These are phyloP conservation scores for Glyphotaelius pellucidus DNA, from an alignment of 2,888 invertebrate genomes.

Conservation along the genomic window DNA sequence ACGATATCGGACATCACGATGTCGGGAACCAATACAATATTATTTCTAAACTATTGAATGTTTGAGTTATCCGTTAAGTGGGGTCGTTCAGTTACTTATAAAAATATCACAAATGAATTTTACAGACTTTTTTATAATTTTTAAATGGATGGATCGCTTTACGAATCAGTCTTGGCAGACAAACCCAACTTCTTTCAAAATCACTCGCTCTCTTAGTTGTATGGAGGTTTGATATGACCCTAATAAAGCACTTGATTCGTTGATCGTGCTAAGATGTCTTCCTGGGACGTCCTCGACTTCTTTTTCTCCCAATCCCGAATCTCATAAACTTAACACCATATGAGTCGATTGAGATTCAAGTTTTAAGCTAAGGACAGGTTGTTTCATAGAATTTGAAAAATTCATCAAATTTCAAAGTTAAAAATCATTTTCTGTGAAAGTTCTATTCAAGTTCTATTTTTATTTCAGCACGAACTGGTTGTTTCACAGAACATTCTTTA, in stretches of 20 bases:
- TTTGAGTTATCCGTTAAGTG: background rate
- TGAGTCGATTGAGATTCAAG: too few species aligned
- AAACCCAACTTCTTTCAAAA: too few species aligned
- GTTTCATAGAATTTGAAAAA: too few species aligned
- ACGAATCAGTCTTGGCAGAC: background rate
- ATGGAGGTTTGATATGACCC: background rate
- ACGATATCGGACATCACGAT: slow-evolving; percentile 50
- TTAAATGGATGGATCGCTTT: background rate
- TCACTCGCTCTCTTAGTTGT: background rate
- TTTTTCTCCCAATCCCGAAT: background rate
- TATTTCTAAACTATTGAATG: background rate
- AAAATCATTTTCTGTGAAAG: too few species aligned
- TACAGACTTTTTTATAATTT: background rate
- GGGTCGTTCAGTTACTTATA: background rate
- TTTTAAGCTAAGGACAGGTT: too few species aligned
- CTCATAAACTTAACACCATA: too few species aligned
- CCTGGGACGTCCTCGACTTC: background rate
- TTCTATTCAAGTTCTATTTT: too few species aligned
- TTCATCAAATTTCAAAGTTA: too few species aligned
- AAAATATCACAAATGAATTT: background rate
- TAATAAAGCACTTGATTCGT: background rate
- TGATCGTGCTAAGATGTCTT: background rate
- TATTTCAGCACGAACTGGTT: too few species aligned
- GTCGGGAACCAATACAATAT: slow-evolving; percentile 4
- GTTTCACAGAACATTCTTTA: too few species aligned